Conservation (phyloP, 2,113 vertebrate species). For the Mesocricetus auratus region DNA sequence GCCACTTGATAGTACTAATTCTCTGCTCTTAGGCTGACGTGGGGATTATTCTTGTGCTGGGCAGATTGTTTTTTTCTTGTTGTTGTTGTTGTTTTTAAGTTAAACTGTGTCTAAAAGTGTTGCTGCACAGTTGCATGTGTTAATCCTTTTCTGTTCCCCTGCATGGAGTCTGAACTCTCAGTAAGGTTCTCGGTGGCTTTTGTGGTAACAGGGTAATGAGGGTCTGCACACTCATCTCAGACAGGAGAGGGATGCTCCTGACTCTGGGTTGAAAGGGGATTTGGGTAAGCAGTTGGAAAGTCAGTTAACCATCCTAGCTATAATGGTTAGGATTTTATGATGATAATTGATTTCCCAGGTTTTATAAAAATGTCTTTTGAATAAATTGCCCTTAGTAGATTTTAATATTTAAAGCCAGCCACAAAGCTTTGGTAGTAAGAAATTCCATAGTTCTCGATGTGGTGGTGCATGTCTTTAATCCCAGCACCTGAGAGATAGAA, state of each 20-base stretch:
- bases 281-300: slow-evolving; percentile 22
- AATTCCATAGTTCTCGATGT: not conserved
- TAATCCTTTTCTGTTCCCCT: slow-evolving; percentile 89
- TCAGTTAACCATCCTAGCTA: not conserved
- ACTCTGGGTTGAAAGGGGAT: not conserved
- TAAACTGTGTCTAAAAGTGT: slow-evolving; percentile 86
- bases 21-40: slow-evolving; percentile 86
- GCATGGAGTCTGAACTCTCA: slow-evolving; percentile 91
- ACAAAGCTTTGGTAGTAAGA: slow-evolving; percentile 19
- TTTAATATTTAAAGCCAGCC: slow-evolving; percentile 61
- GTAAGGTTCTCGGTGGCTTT: slow-evolving; percentile 77
- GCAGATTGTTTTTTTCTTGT: slow-evolving; percentile 75
- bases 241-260: not conserved
- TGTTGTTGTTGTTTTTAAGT: slow-evolving; percentile 58
- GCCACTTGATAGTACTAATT: slow-evolving; percentile 94
- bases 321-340: not conserved
- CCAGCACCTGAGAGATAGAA: not conserved
- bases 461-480: not conserved
- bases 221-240: not conserved
- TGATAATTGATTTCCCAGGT: slow-evolving; percentile 23
- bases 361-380: slow-evolving; percentile 49
- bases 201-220: slow-evolving; percentile 8
- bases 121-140: slow-evolving; percentile 94
- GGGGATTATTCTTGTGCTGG: slow-evolving; percentile 85
- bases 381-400: slow-evolving; percentile 51